phyloP scores from a whole-genome alignment of 2,113 vertebrate species.

The Asarcornis scutulata region DNA sequence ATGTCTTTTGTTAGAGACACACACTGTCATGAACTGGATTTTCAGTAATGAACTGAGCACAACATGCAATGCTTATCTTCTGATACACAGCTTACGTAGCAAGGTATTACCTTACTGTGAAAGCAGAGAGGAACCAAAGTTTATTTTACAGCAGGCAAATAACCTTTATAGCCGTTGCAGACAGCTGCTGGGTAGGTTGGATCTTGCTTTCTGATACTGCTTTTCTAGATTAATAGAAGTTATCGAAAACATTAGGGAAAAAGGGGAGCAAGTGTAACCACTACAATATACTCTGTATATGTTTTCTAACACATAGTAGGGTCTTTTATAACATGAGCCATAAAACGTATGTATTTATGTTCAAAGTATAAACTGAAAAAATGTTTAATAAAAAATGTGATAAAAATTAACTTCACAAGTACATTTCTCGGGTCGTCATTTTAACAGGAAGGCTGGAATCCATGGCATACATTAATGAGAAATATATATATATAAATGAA shows the following conservation, averaged over 20 bases:
- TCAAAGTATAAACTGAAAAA: constrained; percentile 44
- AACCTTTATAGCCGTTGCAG: background rate
- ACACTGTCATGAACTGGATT: background rate
- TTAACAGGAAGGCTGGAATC: background rate
- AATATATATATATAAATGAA: background rate
- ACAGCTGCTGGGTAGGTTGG: background rate
- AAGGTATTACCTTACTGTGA: background rate
- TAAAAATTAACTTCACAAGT: constrained; percentile 32
- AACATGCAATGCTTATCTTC: background rate
- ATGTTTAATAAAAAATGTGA: constrained; percentile 59
- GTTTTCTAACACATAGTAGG: constrained; percentile 61
- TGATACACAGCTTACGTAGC: background rate
- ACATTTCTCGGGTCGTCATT: background rate
- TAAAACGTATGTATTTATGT: constrained; percentile 67
- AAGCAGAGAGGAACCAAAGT: constrained; percentile 36
- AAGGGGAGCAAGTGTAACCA: constrained; percentile 43
- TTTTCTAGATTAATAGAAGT: constrained; percentile 18
- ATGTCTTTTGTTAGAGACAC: background rate
- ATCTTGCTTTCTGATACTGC: constrained; percentile 37
- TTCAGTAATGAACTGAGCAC: background rate
- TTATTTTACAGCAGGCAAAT: constrained; percentile 15
- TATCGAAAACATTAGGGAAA: background rate
- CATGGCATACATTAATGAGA: background rate
- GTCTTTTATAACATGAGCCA: constrained; percentile 65
- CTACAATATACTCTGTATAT: background rate